phyloP scores from a whole-genome alignment of 2,888 invertebrate species.

The Tyria jacobaeae region DNA sequence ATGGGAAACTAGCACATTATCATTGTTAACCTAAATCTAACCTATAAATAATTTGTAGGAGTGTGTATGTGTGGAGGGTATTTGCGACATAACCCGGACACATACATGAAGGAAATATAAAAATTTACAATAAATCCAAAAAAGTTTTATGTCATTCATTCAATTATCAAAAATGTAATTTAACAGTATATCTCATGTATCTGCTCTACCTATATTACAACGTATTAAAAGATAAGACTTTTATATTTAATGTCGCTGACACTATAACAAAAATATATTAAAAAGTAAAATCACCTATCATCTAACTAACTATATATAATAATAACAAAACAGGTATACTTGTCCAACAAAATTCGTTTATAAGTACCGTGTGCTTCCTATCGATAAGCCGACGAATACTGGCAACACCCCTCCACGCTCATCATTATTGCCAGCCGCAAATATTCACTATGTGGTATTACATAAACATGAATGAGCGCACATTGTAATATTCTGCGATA shows the following conservation, averaged over 20 bases:
- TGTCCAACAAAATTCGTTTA: conserved; percentile 11
- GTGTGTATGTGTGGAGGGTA: too few species aligned
- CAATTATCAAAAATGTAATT: too few species aligned
- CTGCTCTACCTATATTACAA: too few species aligned
- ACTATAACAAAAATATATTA: not conserved
- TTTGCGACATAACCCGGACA: too few species aligned
- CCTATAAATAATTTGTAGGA: too few species aligned
- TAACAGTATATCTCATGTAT: not conserved
- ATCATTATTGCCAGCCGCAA: conserved; percentile 29
- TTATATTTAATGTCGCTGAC: not conserved
- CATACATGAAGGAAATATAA: too few species aligned
- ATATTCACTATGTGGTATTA: conserved; percentile 30
- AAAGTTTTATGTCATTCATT: too few species aligned
- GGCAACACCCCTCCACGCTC: conserved; percentile 20
- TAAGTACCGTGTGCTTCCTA: conserved; percentile 23
- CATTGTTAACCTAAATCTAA: too few species aligned
- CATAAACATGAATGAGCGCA: conserved; percentile 16
- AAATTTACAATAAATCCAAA: not conserved
- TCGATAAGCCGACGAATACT: conserved; percentile 34
- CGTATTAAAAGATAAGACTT: too few species aligned
- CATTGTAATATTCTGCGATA: conserved; percentile 8
- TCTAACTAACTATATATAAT: not conserved
- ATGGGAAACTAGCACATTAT: too few species aligned
- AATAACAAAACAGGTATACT: conserved; percentile 2
- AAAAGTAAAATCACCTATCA: not conserved